Percentiles rank a stretch among this genome's conserved stretches.
phyloP scores from a whole-genome alignment of 1,140 invertebrate genomes.

The Heliconius hewitsoni region DNA sequence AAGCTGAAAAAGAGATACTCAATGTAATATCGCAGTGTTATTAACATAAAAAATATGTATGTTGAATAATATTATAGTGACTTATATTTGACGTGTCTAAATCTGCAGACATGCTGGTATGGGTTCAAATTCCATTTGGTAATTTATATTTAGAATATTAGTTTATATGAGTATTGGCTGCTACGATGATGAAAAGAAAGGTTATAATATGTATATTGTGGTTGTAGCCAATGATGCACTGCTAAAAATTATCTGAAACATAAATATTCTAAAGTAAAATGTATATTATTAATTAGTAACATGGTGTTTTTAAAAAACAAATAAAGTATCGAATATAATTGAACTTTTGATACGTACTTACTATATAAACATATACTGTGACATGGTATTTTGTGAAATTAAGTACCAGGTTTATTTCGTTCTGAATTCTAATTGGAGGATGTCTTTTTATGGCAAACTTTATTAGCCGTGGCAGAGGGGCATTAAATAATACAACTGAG shows the following conservation, averaged over 20 bases:
- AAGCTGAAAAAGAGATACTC: no score
- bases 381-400: background rate
- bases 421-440: conserved; percentile 21
- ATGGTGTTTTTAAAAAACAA: no score
- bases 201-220: no score
- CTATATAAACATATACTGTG: background rate
- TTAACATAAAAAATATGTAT: no score
- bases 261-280: no score
- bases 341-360: background rate
- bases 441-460: conserved; percentile 16
- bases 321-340: background rate
- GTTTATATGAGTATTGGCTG: background rate
- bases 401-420: background rate
- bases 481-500: background rate
- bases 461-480: conserved; percentile 9
- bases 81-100: background rate
- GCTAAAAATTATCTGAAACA: no score
- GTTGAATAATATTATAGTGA: background rate
- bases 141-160: background rate
- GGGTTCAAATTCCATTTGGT: background rate
- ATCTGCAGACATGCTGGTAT: background rate
- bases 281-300: no score
- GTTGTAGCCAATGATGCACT: no score
- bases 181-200: no score
- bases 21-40: no score